Percentiles rank a stretch among this genome's conserved stretches.
Conservation (phyloP, 1,140 invertebrate species). For the Myzus persicae region DNA sequence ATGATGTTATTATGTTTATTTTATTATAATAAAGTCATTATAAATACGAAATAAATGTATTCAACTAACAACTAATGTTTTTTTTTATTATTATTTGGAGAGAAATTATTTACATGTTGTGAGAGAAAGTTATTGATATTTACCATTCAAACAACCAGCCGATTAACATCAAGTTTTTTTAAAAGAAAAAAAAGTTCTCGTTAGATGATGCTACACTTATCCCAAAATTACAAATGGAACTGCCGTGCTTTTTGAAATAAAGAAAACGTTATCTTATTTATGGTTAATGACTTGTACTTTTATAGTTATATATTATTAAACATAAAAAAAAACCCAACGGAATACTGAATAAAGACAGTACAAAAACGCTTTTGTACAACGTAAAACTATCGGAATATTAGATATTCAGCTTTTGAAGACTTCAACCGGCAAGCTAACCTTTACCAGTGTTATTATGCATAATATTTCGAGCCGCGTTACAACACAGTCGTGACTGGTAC, state of each 20-base stretch:
- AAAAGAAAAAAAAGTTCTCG: not conserved
- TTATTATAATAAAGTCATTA: too few species aligned
- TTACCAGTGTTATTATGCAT: not conserved
- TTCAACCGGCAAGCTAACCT: not conserved
- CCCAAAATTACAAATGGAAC: not conserved
- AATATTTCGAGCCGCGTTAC: not conserved
- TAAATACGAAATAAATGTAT: not conserved
- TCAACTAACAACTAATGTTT: not conserved
- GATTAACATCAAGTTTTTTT: not conserved
- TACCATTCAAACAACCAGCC: not conserved
- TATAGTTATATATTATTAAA: not conserved
- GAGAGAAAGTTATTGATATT: not conserved
- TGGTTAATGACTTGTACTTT: constrained; percentile 18
- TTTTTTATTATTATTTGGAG: not conserved
- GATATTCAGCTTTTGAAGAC: not conserved
- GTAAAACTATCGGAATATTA: not conserved
- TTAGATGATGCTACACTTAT: not conserved
- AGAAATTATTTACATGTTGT: not conserved
- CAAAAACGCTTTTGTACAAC: not conserved
- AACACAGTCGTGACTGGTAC: not conserved
- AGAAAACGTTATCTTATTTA: constrained; percentile 7
- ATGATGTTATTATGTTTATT: too few species aligned
- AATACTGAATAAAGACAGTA: not conserved
- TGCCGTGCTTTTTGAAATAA: not conserved
- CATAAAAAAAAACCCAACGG: not conserved